Percentiles rank a stretch among this genome's conserved stretches.
phyloP scores from a whole-genome alignment of 2,113 vertebrate species.

The Oenanthe melanoleuca region DNA sequence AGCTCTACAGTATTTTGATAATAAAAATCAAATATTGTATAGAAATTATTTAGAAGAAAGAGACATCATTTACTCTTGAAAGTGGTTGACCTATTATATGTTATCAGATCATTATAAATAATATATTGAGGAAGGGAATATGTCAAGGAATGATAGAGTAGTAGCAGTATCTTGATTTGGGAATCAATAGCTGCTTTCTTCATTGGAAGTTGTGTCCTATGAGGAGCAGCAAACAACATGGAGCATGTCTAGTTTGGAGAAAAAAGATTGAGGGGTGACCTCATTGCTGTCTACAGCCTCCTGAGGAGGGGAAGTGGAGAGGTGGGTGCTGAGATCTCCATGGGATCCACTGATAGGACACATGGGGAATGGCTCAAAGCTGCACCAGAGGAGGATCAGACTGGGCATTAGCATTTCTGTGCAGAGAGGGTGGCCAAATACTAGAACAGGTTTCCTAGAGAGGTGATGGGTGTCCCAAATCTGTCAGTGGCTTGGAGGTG shows the following conservation, averaged over 20 bases:
- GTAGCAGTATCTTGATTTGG: not conserved
- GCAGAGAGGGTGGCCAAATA: not conserved
- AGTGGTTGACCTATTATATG: not conserved
- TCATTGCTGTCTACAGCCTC: not conserved
- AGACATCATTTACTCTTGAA: not conserved
- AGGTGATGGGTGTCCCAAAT: fast-evolving
- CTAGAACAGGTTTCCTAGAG: not conserved
- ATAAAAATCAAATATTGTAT: not conserved
- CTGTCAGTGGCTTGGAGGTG: not conserved
- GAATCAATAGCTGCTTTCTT: not conserved
- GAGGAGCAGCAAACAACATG: not conserved
- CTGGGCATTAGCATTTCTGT: not conserved
- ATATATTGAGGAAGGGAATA: not conserved
- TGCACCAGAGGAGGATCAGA: not conserved
- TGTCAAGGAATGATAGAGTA: not conserved
- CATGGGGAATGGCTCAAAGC: fast-evolving
- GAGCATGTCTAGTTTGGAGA: not conserved
- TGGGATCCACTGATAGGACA: not conserved
- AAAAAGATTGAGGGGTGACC: not conserved
- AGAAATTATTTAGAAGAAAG: not conserved
- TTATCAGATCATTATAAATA: not conserved
- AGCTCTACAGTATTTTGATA: not conserved
- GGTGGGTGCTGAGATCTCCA: not conserved
- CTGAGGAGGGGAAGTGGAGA: not conserved
- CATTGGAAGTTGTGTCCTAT: fast-evolving